Evolutionary conservation across 1,140 invertebrate genomes (phyloP), one percentile per base, ranked within the genome.

Genomic region (Tenebrio molitor): DNA sequence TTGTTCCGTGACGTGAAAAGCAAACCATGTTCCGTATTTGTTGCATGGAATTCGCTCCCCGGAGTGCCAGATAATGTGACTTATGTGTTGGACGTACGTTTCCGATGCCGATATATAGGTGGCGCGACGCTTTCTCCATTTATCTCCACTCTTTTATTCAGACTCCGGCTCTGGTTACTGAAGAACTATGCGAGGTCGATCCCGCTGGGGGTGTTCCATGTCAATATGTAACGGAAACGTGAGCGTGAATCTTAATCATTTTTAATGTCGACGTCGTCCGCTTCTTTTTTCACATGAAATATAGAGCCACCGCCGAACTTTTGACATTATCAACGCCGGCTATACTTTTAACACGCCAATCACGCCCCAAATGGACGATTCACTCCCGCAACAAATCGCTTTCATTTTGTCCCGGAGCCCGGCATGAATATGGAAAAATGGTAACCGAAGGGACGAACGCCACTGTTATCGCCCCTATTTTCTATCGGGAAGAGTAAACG

Each of bases 1-100:
- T 63, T 67, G 72, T 73, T 66, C 63, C 67, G 71, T 73, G 74
- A 76, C 63, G 63, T 53, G 71, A 76, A 73, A 72, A 53, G 68
- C 39, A 67, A 71, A 58, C 53, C 36, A 19, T 65, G 53, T 36
- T 53, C 21, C 21, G 46, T 46, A 63, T 74, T 64, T 62, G 62
- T 70, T 53, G 36, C 29, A 71, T 44, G 64, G 42, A 44, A 41
- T 66, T 44, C 25, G 23, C 25, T 25, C 23, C 41, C 33, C 10
- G 25, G 41, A 63, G 36, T 23, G 36, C n/a, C 23, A 39, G 39
- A 64, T 70, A 70, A 64, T 70, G 53, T 69, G 53, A 58, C 72
- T 70, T 69, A 74, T 70, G 69, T 64, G 63, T 63, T 36, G 36
- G 50, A 58, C 46, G 46, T 58, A 73, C 34, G 46, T 58, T 73